These are phyloP conservation scores for Cephalopterus ornatus DNA, from an alignment of 2,113 vertebrate genomes.

Conservation along the genomic window DNA sequence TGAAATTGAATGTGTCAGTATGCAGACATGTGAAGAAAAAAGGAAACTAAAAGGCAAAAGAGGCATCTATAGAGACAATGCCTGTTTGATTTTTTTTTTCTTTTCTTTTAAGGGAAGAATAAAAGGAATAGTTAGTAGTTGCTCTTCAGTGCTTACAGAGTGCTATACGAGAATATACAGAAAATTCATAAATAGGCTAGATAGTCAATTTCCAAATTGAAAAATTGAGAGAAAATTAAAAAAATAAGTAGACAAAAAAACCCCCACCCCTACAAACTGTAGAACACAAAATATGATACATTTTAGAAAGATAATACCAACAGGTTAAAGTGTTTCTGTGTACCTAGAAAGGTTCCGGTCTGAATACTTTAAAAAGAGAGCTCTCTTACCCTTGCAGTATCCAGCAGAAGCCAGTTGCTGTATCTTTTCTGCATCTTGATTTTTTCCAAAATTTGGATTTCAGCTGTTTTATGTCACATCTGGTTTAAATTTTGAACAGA, in stretches of 20 bases:
- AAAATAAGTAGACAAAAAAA: background rate
- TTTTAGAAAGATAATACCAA: background rate
- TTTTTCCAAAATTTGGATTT: constrained; percentile 63
- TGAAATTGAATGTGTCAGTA: constrained; percentile 93
- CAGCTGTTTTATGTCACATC: constrained; percentile 67
- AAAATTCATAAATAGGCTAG: constrained; percentile 54
- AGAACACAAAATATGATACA: background rate
- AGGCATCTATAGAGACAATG: constrained; percentile 63
- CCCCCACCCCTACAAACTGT: background rate
- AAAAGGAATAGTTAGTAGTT: constrained; percentile 61
- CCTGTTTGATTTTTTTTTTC: constrained; percentile 54
- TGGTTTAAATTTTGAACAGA: constrained; percentile 56
- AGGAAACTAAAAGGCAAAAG: constrained; percentile 63
- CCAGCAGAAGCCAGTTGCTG: constrained; percentile 47
- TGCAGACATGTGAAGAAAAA: constrained; percentile 76
- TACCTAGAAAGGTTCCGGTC: constrained; percentile 21
- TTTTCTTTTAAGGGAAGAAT: constrained; percentile 35
- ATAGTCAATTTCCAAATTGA: constrained; percentile 28
- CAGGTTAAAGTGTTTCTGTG: background rate
- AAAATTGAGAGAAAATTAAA: constrained; percentile 22
- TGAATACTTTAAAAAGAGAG: constrained; percentile 41
- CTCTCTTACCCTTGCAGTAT: constrained; percentile 5
- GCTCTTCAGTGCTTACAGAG: constrained; percentile 61
- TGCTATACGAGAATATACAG: constrained; percentile 42
- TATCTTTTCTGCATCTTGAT: constrained; percentile 47